These are phyloP conservation scores for Catharus ustulatus DNA, from an alignment of 2,797 vertebrate species.

Conservation along the genomic window DNA sequence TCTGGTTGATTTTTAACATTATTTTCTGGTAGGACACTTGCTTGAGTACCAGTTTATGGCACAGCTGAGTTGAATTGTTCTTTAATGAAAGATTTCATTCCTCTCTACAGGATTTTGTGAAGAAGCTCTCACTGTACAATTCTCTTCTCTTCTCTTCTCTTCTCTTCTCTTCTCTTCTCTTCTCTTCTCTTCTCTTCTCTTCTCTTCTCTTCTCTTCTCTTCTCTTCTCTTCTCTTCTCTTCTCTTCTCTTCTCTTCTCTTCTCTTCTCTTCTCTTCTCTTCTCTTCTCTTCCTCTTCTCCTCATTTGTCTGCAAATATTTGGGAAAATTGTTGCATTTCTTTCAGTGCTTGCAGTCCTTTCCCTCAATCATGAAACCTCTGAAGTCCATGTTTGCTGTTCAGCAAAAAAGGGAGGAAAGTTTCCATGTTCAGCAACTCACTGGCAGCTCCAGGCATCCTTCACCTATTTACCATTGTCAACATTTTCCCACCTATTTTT, in stretches of 20 bases:
- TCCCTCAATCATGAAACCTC: not conserved
- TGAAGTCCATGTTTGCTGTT: not conserved
- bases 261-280: too few species aligned
- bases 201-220: not conserved
- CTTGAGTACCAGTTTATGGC: not conserved
- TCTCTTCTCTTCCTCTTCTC: not conserved
- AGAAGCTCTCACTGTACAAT: not conserved
- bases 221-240: not conserved
- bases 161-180: not conserved
- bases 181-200: not conserved
- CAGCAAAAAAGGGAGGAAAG: not conserved
- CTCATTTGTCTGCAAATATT: not conserved
- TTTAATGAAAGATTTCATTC: not conserved
- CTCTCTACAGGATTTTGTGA: not conserved
- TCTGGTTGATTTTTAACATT: not conserved
- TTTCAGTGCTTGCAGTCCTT: not conserved
- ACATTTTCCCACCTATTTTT: not conserved
- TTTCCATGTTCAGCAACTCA: not conserved
- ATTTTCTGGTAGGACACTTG: not conserved
- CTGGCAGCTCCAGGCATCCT: not conserved
- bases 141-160: not conserved
- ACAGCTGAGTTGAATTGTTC: not conserved
- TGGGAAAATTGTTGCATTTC: not conserved
- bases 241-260: not conserved
- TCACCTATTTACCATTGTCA: not conserved